These are phyloP conservation scores for Phalanger gymnotis DNA, from an alignment of 2,797 vertebrate genomes.

Conservation along the genomic window DNA sequence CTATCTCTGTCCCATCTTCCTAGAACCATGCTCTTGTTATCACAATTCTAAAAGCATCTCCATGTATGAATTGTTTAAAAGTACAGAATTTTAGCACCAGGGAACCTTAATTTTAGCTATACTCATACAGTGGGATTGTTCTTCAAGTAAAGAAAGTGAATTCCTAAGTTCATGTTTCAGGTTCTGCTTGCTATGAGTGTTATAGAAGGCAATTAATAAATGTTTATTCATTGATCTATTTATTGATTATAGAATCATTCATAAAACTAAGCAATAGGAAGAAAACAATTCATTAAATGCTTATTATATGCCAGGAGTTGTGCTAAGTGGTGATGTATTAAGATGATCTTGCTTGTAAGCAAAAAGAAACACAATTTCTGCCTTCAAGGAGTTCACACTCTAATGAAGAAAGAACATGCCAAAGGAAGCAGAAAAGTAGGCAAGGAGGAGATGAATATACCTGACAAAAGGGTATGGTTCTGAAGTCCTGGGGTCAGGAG, in stretches of 20 bases:
- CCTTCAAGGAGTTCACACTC: not conserved
- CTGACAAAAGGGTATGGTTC: not conserved
- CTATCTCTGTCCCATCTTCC: not conserved
- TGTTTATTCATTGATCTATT: not conserved
- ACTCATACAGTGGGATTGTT: not conserved
- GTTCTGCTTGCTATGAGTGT: not conserved
- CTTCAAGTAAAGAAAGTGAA: not conserved
- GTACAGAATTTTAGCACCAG: not conserved
- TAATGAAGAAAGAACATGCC: not conserved
- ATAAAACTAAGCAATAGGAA: not conserved
- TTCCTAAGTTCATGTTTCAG: not conserved
- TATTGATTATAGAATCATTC: not conserved
- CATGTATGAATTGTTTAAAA: not conserved
- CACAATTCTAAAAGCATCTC: not conserved
- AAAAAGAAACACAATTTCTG: not conserved
- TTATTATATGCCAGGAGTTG: not conserved
- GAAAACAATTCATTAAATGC: not conserved
- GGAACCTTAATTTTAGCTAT: not conserved
- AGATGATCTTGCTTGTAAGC: not conserved
- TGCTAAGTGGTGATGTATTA: not conserved
- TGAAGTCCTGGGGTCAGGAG: not conserved
- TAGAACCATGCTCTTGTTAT: not conserved
- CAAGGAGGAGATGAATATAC: not conserved
- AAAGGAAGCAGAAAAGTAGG: not conserved
- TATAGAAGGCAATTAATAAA: not conserved